Evolutionary conservation across 2,888 invertebrate genomes (phyloP).

Genomic region (Platerodrilus igneus): DNA sequence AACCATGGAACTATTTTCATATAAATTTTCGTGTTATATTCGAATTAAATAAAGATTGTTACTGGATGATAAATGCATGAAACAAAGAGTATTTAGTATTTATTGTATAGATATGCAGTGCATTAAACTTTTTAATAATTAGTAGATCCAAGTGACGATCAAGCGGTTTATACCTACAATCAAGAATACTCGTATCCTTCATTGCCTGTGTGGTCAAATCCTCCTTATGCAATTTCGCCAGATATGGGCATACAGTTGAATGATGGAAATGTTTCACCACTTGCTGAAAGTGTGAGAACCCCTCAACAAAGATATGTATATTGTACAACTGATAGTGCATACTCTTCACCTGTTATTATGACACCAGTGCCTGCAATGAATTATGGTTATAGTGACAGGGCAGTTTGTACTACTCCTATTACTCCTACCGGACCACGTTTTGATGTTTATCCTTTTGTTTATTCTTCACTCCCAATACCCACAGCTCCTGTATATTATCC

Average conservation of each 20-base stretch:
- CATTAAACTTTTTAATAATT: too few relatives aligned
- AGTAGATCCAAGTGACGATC: too few relatives aligned
- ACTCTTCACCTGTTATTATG: conserved; percentile 4
- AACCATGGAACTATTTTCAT: too few relatives aligned
- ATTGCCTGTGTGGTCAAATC: conserved; percentile 9
- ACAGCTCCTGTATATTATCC: conserved; percentile 27
- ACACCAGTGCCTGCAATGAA: conserved; percentile 6
- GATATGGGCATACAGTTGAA: neutral
- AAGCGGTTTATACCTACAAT: neutral
- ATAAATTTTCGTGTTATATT: too few relatives aligned
- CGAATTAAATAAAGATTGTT: too few relatives aligned
- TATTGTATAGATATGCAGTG: too few relatives aligned
- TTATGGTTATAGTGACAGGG: conserved; percentile 14
- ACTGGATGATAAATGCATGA: too few relatives aligned
- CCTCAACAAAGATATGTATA: conserved; percentile 20
- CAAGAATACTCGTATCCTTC: conserved; percentile 3
- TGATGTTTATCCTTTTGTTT: conserved; percentile 28
- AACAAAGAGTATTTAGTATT: too few relatives aligned
- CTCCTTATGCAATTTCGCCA: conserved; percentile 5
- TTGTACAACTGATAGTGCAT: conserved; percentile 11
- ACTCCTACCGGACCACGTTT: conserved; percentile 24
- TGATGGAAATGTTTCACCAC: neutral
- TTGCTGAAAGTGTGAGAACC: conserved; percentile 9
- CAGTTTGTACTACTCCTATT: conserved; percentile 18
- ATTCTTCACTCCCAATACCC: conserved; percentile 20